Evolutionary conservation across 2,797 vertebrate species (phyloP).

Genomic region (Allobates femoralis): DNA sequence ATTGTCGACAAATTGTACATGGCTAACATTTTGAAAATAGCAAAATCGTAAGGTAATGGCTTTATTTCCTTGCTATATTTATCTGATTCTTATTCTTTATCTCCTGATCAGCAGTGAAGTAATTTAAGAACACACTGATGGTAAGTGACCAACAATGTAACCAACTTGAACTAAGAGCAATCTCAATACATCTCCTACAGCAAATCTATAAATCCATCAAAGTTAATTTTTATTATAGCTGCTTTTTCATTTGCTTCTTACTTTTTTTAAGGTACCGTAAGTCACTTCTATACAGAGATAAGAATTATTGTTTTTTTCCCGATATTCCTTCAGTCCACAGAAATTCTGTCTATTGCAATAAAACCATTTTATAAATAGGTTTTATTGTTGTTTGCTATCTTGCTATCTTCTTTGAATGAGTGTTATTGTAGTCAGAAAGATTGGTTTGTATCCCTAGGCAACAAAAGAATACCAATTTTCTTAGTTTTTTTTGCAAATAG

Average conservation of each 20-base stretch:
- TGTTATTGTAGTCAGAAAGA: background rate
- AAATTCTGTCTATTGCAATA: background rate
- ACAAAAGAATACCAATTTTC: background rate
- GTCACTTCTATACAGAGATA: background rate
- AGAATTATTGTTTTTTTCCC: background rate
- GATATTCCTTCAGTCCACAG: background rate
- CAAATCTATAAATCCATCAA: background rate
- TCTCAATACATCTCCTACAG: background rate
- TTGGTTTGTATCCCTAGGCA: background rate
- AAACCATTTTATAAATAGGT: background rate
- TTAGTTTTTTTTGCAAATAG: background rate
- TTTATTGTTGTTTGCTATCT: background rate
- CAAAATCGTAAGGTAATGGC: background rate
- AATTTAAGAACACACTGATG: background rate
- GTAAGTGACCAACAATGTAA: background rate
- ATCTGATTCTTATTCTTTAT: too few species aligned
- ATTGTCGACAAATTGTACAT: background rate
- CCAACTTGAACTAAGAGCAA: background rate
- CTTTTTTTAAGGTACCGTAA: background rate
- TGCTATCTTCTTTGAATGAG: background rate
- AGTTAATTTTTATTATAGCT: background rate
- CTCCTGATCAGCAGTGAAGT: background rate
- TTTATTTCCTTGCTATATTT: too few species aligned
- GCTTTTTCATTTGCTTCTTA: background rate
- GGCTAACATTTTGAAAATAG: background rate